These are phyloP conservation scores for Aradophagus sp. DNA, from an alignment of 1,140 invertebrate species.

Conservation along the genomic window DNA sequence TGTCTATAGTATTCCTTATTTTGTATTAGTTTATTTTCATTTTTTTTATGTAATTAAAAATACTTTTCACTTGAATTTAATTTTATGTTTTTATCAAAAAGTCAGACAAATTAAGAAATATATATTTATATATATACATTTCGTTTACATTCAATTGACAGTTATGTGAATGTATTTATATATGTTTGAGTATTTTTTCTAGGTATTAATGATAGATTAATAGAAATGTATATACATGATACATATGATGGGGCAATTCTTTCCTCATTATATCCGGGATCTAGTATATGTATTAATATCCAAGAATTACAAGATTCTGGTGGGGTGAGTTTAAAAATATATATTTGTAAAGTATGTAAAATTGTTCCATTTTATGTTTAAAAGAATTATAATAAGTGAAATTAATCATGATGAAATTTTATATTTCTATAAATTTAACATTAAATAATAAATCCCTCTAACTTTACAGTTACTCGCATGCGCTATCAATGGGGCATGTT, in stretches of 20 bases:
- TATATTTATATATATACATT: too few relatives aligned
- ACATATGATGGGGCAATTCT: conserved; percentile 84
- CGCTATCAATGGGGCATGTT: conserved; percentile 86
- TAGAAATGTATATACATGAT: conserved; percentile 84
- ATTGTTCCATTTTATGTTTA: too few relatives aligned
- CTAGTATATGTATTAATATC: conserved; percentile 84
- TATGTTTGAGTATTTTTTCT: conserved; percentile 15
- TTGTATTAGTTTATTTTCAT: conserved; percentile 2
- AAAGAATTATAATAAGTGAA: too few relatives aligned
- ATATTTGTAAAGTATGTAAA: too few relatives aligned
- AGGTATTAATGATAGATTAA: conserved; percentile 82
- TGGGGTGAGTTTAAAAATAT: conserved; percentile 84
- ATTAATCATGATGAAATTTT: too few relatives aligned
- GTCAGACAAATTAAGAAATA: too few relatives aligned
- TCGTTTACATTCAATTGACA: too few relatives aligned
- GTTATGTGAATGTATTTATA: conserved; percentile 20
- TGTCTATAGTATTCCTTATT: neutral
- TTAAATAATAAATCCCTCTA: neutral
- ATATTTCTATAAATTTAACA: too few relatives aligned
- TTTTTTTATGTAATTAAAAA: neutral
- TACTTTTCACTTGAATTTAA: neutral
- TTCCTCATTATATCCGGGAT: conserved; percentile 83
- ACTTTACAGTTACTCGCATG: conserved; percentile 82
- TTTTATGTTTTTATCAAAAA: conserved; percentile 3
- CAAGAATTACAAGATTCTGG: conserved; percentile 92